Conservation (phyloP, 2,113 vertebrate genomes). For the Helogale parvula region DNA sequence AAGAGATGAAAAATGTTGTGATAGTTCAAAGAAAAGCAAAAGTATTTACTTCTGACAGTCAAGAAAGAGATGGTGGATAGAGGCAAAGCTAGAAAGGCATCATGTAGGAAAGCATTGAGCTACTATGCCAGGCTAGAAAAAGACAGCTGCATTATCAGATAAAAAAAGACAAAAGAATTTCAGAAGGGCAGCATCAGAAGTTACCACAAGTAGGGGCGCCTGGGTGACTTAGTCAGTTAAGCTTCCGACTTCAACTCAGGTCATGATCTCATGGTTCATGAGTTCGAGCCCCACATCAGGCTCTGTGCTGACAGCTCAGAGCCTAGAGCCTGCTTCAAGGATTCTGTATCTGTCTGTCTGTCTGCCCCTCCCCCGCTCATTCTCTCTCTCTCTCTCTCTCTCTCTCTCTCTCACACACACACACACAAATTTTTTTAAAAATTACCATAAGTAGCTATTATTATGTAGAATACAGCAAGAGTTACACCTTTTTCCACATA, state of each 20-base stretch:
- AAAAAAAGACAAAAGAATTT: constrained; percentile 11
- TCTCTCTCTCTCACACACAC: too few species aligned
- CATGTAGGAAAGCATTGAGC: background rate
- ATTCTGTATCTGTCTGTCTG: too few species aligned
- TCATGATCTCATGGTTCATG: too few species aligned
- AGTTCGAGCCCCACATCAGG: too few species aligned
- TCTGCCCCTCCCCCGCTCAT: too few species aligned
- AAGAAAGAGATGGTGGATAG: background rate
- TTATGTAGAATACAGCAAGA: background rate
- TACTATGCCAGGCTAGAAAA: background rate
- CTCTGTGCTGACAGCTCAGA: too few species aligned
- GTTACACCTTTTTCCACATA: background rate
- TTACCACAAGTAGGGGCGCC: background rate
- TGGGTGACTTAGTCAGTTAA: too few species aligned
- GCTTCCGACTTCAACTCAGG: too few species aligned
- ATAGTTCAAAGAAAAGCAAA: constrained; percentile 27
- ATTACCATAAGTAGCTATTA: background rate
- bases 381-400: too few species aligned
- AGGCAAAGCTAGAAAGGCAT: background rate
- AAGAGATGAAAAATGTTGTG: constrained; percentile 19
- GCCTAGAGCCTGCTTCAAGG: too few species aligned
- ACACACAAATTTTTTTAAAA: too few species aligned
- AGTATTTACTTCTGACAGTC: background rate
- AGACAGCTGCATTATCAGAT: background rate
- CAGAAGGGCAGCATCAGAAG: constrained; percentile 3